Evolutionary conservation across 2,888 invertebrate species (phyloP).

Genomic region (Copidosoma aretas): DNA sequence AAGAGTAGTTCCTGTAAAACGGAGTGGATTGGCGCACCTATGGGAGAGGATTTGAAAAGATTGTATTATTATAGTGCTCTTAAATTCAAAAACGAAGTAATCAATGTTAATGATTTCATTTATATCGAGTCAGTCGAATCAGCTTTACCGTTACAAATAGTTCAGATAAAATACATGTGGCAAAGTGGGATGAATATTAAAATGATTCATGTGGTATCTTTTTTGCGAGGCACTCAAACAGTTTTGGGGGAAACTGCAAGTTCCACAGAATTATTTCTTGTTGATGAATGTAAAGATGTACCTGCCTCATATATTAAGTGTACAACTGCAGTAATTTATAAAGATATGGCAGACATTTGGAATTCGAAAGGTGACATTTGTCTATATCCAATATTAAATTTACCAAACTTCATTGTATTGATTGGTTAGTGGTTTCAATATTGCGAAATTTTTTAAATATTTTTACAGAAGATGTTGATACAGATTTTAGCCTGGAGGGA

Average conservation of each 20-base stretch:
- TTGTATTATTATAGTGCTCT: slow-evolving; percentile 60
- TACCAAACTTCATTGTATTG: no score
- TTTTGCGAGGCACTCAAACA: slow-evolving; percentile 69
- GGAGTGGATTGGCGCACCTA: slow-evolving; percentile 70
- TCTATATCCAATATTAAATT: no score
- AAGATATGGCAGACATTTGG: slow-evolving; percentile 69
- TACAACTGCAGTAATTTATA: slow-evolving; percentile 57
- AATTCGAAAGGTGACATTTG: slow-evolving; percentile 67
- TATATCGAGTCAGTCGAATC: slow-evolving; percentile 75
- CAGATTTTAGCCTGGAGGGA: slow-evolving; percentile 34
- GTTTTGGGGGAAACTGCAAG: slow-evolving; percentile 82
- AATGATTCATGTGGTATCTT: no score
- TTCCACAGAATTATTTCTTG: slow-evolving; percentile 76
- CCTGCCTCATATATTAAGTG: slow-evolving; percentile 63
- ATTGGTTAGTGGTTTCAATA: no score
- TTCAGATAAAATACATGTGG: slow-evolving; percentile 71
- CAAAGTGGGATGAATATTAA: no score
- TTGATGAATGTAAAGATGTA: slow-evolving; percentile 77
- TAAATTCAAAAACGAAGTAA: slow-evolving; percentile 63
- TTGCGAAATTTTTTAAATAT: background rate
- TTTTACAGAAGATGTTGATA: slow-evolving; percentile 44
- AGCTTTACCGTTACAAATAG: slow-evolving; percentile 72
- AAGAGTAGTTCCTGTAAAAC: slow-evolving; percentile 63
- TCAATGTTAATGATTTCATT: slow-evolving; percentile 73
- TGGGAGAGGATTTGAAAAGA: slow-evolving; percentile 65